Base-by-base conservation (phyloP, 2,797 vertebrate genomes). In the Tenualosa ilisha region DNA sequence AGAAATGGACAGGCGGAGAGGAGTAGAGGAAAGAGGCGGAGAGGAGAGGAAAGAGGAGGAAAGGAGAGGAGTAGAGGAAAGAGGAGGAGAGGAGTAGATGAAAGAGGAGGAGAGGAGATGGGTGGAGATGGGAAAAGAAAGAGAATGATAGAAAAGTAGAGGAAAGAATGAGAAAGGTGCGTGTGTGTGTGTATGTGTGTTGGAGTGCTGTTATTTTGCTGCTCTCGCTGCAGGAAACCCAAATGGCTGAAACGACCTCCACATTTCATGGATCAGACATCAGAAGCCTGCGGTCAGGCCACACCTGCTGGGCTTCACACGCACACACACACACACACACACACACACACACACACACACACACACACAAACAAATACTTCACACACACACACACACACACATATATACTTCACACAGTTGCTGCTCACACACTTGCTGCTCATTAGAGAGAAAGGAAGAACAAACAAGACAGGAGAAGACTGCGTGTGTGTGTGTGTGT, bases 231-330 rank as follows among this genome's bases (percentile, higher is more conserved):
- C 85, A 83, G 86, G 88, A 89, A 82, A 85, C 88, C 84, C 12
- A 85, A 91, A 91, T 86, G 82, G 83, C 83, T 85, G 24, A 84
- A 90, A 89, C 88, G 86, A 91, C 91, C 89, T 93, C 88, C n/a
- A 87, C 86, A 83, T 90, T 90, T 84, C 87, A 88, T 89, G 88
- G 85, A 88, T 89, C 24, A 75, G 83, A 87, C 87, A 86, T 86
- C 88, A 86, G 87, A 46, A 54, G 87, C 87, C 83, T 2, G 85
- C 84, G 90, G 91, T 88, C 87, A 91, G 89, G 88, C 83, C 89
- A 86, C 89, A 82, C 37, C 84, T 89, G 83, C 87, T 90, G 85
- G 86, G 56, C 81, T 86, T 85, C 56, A 59, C 56, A 59, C 20
- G 22, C 56, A 59, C 54, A 56, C 54, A 56, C 13, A 56, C 54